Evolutionary conservation across 2,888 invertebrate species (phyloP).

Genomic region (Anorthoa munda): DNA sequence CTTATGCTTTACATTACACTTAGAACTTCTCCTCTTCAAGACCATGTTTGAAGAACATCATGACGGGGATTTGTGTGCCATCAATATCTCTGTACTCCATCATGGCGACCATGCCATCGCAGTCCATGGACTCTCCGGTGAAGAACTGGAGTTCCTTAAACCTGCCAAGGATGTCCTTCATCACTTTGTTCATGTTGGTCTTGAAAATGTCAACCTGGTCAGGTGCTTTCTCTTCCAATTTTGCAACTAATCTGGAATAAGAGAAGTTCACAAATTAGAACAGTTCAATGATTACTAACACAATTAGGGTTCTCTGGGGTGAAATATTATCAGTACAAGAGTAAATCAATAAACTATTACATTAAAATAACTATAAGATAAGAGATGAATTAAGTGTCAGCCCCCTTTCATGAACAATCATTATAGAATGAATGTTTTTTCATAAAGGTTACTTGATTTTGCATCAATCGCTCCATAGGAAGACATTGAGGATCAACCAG

Average conservation of each 20-base stretch:
- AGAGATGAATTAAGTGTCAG: conserved; percentile 72
- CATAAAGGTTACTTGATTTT: conserved; percentile 84
- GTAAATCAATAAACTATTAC: background rate
- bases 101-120: conserved; percentile 98
- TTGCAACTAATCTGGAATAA: conserved; percentile 94
- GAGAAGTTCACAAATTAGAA: conserved; percentile 25
- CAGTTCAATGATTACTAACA: background rate
- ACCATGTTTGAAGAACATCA: conserved; percentile 99
- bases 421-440: conserved; percentile 86
- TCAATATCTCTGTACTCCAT: conserved; percentile 98
- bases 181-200: conserved; percentile 97
- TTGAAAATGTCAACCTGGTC: conserved; percentile 97
- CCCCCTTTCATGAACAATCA: conserved; percentile 88
- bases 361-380: background rate
- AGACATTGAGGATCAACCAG: conserved; percentile 77
- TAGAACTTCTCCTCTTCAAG: conserved; percentile 98
- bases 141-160: conserved; percentile 98
- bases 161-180: conserved; percentile 97
- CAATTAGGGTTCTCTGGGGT: accelerated
- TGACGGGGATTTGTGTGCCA: conserved; percentile 95
- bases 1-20: conserved; percentile 77
- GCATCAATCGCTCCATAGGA: conserved; percentile 85
- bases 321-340: background rate
- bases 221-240: conserved; percentile 95
- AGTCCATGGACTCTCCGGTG: conserved; percentile 97